phyloP scores from a whole-genome alignment of 2,888 invertebrate species.

The Dryomyza anilis region DNA sequence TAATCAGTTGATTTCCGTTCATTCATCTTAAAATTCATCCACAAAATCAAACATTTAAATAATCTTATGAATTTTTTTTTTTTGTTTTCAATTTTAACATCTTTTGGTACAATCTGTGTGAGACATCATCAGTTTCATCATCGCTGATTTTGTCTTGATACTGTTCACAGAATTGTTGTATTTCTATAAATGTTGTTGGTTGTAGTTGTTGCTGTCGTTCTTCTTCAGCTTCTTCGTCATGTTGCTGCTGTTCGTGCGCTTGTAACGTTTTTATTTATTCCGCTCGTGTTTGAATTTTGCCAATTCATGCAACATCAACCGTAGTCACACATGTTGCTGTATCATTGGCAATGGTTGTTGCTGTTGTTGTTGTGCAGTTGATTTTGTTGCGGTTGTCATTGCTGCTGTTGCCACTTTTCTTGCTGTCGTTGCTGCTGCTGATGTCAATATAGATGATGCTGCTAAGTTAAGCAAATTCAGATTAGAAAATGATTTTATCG shows the following conservation, averaged over 20 bases:
- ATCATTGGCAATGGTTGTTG: background rate
- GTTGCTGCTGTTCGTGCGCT: background rate
- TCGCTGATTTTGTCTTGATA: background rate
- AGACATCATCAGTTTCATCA: background rate
- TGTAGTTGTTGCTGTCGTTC: background rate
- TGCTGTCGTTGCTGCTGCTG: constrained; percentile 3
- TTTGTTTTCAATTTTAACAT: no score
- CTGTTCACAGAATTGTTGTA: background rate
- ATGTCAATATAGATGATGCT: constrained; percentile 23
- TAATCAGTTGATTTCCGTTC: no score
- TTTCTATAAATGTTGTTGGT: background rate
- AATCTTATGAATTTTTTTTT: no score
- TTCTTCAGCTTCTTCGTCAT: background rate
- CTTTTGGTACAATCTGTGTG: no score
- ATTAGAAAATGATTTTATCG: constrained; percentile 28
- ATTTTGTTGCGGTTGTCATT: background rate
- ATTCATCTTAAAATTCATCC: no score
- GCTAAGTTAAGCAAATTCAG: constrained; percentile 12
- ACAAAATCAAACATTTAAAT: no score
- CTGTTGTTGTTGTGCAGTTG: background rate
- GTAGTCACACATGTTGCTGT: constrained; percentile 25
- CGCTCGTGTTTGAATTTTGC: constrained; percentile 27
- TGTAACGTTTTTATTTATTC: constrained; percentile 9
- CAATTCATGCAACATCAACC: constrained; percentile 26
- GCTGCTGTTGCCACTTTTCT: background rate